Evolutionary conservation across 2,113 vertebrate genomes (phyloP), one percentile per base, ranked within the genome.

Genomic region (Aspidoscelis tigris): DNA sequence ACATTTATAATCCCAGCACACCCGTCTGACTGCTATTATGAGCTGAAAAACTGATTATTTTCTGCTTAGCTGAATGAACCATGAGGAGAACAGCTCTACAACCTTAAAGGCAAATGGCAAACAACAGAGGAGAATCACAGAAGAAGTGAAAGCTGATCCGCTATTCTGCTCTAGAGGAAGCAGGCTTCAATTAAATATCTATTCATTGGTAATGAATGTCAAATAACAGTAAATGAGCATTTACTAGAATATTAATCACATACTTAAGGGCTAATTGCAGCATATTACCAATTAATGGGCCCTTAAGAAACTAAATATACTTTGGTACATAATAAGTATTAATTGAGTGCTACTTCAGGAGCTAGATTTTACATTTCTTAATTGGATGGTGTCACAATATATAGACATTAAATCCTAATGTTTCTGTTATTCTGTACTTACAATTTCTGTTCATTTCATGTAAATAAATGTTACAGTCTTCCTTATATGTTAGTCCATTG

Each of bases 181-280:
- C 74, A 89, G 50, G 8, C 58, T 93, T 90, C 88, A 92, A 92
- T 94, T 96, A 95, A 92, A 89, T 89, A 87, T 86, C 89, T 93
- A 87, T 90, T 93, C 81, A 90, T 89, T 94, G 72, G 61, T 88
- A 93, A 92, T 91, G 87, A 92, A 91, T 93, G 80, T 87, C 91
- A 92, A 93, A 93, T 91, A 94, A 85, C 81, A 92, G 92, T 92
- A 94, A 95, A 94, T 93, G 93, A 94, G 78, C 55, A 93, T 82
- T 93, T 92, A 94, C 87, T 86, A 93, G 87, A 94, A 94, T 94
- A 95, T 94, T 93, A 94, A 90, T 95, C 86, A 92, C 87, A 91
- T 87, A 89, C 88, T 95, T 93, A 93, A 87, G 68, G 69, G 83
- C 88, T 94, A 94, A 93, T 93, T 93, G 85, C 80, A 83, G 68